Evolutionary conservation across 1,140 invertebrate species (phyloP).

Genomic region (Coelopa frigida): DNA sequence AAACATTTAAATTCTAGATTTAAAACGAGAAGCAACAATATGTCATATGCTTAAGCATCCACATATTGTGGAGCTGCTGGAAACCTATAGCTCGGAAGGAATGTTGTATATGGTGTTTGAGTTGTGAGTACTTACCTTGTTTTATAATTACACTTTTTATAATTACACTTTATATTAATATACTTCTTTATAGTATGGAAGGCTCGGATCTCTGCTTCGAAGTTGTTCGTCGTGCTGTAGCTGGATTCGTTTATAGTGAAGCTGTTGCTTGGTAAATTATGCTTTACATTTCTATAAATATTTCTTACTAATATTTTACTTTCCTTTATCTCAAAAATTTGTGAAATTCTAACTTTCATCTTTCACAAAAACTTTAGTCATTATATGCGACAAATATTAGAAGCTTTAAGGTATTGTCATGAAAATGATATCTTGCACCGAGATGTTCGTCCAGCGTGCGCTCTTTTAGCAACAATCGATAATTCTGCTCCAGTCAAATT

Average conservation of each 20-base stretch:
- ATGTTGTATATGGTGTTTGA: conserved; percentile 99
- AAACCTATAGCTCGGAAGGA: conserved; percentile 97
- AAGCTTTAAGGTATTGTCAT: conserved; percentile 92
- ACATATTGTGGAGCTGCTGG: conserved; percentile 94
- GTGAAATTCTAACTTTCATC: not conserved
- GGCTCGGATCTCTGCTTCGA: conserved; percentile 98
- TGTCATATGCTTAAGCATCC: conserved; percentile 99
- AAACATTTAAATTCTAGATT: conserved; percentile 82
- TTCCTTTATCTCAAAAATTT: not conserved
- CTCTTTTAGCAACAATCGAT: conserved; percentile 87
- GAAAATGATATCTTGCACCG: conserved; percentile 95
- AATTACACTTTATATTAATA: not conserved
- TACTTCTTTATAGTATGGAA: conserved; percentile 81
- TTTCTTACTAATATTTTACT: not conserved
- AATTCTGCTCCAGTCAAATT: conserved; percentile 98
- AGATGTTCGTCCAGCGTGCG: conserved; percentile 92
- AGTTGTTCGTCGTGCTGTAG: conserved; percentile 88
- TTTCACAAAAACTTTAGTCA: conserved; percentile 62
- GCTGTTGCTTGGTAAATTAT: conserved; percentile 86
- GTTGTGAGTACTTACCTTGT: conserved; percentile 69
- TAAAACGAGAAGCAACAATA: conserved; percentile 96
- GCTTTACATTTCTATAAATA: conserved; percentile 3
- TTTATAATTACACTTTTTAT: not conserved
- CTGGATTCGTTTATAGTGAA: conserved; percentile 98
- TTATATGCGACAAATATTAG: conserved; percentile 95